Conservation (phyloP, 2,888 invertebrate species). For the Pyralis farinalis region DNA sequence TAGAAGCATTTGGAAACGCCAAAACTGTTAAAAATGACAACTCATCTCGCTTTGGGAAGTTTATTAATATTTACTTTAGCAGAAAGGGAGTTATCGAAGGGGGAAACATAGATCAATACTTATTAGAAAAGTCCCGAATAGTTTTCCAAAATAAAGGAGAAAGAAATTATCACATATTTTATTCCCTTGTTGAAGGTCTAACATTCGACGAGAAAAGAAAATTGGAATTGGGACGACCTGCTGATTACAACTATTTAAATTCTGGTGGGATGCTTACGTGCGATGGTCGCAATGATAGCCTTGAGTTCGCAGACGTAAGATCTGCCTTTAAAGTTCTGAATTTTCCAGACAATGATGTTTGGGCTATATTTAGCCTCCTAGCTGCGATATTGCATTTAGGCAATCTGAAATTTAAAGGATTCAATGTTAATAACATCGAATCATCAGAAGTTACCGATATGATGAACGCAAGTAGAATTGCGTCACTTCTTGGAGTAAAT, state of each 20-base stretch:
- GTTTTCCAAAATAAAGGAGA: slow-evolving; percentile 94
- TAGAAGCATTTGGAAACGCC: slow-evolving; percentile 98
- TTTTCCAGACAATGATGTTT: slow-evolving; percentile 91
- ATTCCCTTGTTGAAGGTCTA: slow-evolving; percentile 93
- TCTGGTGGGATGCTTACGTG: slow-evolving; percentile 89
- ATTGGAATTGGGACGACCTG: slow-evolving; percentile 87
- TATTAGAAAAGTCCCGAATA: slow-evolving; percentile 96
- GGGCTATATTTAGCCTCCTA: slow-evolving; percentile 91
- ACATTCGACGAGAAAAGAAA: slow-evolving; percentile 88
- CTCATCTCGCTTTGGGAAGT: slow-evolving; percentile 97
- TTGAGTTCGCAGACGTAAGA: slow-evolving; percentile 93
- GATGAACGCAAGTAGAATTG: slow-evolving; percentile 84
- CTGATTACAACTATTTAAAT: slow-evolving; percentile 90
- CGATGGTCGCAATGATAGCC: slow-evolving; percentile 90
- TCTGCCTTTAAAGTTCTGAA: slow-evolving; percentile 96
- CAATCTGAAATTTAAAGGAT: slow-evolving; percentile 91
- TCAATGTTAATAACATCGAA: slow-evolving; percentile 90
- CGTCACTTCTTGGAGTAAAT: slow-evolving; percentile 86
- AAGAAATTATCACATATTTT: slow-evolving; percentile 98
- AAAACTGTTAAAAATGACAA: slow-evolving; percentile 98
- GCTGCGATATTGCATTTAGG: slow-evolving; percentile 95
- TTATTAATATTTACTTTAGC: slow-evolving; percentile 94
- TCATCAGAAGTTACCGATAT: slow-evolving; percentile 91
- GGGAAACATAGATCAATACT: slow-evolving; percentile 96
- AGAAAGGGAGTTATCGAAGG: slow-evolving; percentile 93